phyloP scores from a whole-genome alignment of 2,888 invertebrate genomes.

The Platycheirus albimanus region DNA sequence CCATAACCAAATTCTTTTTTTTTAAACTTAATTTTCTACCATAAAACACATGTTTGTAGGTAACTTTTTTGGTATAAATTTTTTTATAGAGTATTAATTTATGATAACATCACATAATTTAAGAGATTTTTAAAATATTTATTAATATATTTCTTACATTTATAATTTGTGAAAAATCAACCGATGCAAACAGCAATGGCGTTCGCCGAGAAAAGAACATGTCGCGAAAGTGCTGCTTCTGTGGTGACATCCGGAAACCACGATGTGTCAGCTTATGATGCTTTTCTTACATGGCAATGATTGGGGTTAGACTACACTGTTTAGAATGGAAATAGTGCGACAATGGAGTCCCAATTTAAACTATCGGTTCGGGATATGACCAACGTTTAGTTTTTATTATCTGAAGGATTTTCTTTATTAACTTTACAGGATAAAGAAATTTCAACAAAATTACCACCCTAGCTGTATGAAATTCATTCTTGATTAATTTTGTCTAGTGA shows the following conservation, averaged over 20 bases:
- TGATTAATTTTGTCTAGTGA: too few relatives aligned
- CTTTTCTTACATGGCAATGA: slow-evolving; percentile 30
- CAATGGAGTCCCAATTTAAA: too few relatives aligned
- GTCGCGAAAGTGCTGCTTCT: slow-evolving; percentile 76
- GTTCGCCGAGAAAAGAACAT: slow-evolving; percentile 83
- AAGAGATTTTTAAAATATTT: slow-evolving; percentile 53
- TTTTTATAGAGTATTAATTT: background rate
- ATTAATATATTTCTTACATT: slow-evolving; percentile 79
- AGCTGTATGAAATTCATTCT: too few relatives aligned
- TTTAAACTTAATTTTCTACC: background rate
- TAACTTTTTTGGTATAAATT: background rate
- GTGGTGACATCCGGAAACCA: slow-evolving; percentile 71
- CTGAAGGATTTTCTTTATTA: too few relatives aligned
- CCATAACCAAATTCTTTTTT: slow-evolving; percentile 68
- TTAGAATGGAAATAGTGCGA: too few relatives aligned
- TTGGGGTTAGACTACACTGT: slow-evolving; percentile 26
- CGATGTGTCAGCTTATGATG: slow-evolving; percentile 3
- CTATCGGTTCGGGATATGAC: too few relatives aligned
- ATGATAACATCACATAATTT: slow-evolving; percentile 23
- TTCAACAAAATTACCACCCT: too few relatives aligned
- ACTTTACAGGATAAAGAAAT: too few relatives aligned
- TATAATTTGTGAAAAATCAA: slow-evolving; percentile 79
- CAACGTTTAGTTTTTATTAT: too few relatives aligned
- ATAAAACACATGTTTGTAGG: slow-evolving; percentile 15
- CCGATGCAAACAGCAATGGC: slow-evolving; percentile 82